Evolutionary conservation across 2,888 invertebrate species (phyloP), one percentile per base, ranked within the genome.

Genomic region (Masnerella sp.): DNA sequence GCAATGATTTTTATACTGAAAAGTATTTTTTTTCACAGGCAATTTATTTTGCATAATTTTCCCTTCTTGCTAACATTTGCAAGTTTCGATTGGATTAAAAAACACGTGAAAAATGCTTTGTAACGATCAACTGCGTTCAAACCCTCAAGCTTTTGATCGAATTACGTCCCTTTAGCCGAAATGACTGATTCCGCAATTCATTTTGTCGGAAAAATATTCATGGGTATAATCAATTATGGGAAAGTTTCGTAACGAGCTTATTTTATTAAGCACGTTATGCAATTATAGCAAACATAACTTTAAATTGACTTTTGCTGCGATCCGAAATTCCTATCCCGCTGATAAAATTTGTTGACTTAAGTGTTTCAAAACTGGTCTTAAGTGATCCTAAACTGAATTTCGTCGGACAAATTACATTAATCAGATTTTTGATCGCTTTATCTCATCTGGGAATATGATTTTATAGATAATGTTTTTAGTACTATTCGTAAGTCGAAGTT

Each of bases 291-390:
- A 25, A 28, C 30, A 40, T 40, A 61, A 61, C 38, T 61, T 61
- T 40, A 49, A 61, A 61, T 61, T 49, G 20, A 61, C 49, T 49
- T 49, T 49, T 42, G 40, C 8, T 42, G 40, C 8, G 5, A 15
- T 12, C 14, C n/a, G 12, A 3, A 17, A 36, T 25, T 9, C 14
- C 17, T 15, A 38, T 40, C 25, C 5, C 12, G 22, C 11, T 36
- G 54, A 56, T 43, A 11, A 32, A 56, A 20, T 18, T 25, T 3
- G 5, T 12, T 12, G 9, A n/a, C 0, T 2, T 45, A 4, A 34
- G 25, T 58, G 9, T 58, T 45, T 14, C 5, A 9, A 45, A 45
- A 58, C 2, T 17, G 5, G 12, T 14, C 5, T 30, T 12, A 51
- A 32, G 42, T 51, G 42, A 51, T 62, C 42, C 9, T 12, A 51